These are phyloP conservation scores for Crocodylus rhombifer DNA, from an alignment of 2,797 vertebrate species.

Conservation along the genomic window DNA sequence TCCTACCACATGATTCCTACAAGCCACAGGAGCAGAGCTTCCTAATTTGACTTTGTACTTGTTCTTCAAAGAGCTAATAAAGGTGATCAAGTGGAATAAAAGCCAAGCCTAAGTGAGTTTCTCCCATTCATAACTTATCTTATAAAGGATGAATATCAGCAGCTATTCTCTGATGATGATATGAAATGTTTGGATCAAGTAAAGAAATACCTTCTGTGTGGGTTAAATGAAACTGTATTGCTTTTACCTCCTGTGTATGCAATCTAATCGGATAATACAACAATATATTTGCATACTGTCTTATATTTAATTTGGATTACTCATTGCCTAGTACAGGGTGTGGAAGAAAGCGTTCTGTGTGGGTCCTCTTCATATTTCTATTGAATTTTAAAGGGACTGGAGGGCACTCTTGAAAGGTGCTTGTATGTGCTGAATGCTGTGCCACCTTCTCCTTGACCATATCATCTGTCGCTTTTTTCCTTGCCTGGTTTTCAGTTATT, in stretches of 20 bases:
- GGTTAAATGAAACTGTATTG: conserved; percentile 25
- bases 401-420: background rate
- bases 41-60: conserved; percentile 43
- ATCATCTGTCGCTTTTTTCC: background rate
- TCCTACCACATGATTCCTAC: conserved; percentile 1
- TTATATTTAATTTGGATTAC: background rate
- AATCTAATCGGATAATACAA: background rate
- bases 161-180: conserved; percentile 54
- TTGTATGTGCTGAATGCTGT: background rate
- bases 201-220: conserved; percentile 63
- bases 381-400: background rate
- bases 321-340: background rate
- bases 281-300: background rate
- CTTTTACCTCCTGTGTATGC: conserved; percentile 18
- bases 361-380: background rate
- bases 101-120: conserved; percentile 35
- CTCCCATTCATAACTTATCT: conserved; percentile 55
- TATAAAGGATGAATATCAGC: conserved; percentile 53
- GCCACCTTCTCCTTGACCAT: background rate
- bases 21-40: conserved; percentile 33
- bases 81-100: conserved; percentile 45
- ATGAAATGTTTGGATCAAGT: conserved; percentile 34
- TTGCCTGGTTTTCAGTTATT: background rate
- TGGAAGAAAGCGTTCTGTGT: background rate
- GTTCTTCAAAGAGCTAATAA: conserved; percentile 63